phyloP scores from a whole-genome alignment of 64 coral and sea anemone species.

The Pocillopora verrucosa region DNA sequence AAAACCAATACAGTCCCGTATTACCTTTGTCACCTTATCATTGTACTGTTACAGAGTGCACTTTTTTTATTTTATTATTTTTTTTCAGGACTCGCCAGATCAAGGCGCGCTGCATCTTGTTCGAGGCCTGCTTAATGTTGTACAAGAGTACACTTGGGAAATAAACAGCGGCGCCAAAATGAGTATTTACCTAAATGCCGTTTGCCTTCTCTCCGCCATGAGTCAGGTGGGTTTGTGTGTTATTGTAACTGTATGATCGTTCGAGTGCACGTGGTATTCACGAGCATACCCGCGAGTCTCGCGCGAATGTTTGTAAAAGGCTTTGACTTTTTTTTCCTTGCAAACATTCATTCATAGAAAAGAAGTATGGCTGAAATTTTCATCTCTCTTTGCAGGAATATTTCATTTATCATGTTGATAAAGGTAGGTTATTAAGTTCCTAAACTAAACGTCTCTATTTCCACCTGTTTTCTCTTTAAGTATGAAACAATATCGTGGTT shows the following conservation, averaged over 20 bases:
- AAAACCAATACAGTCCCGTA: too few species aligned
- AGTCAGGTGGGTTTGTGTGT: constrained; percentile 67
- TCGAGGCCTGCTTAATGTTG: constrained; percentile 87
- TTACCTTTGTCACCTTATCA: too few species aligned
- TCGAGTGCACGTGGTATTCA: too few species aligned
- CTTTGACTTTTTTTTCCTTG: too few species aligned
- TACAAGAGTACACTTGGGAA: constrained; percentile 93
- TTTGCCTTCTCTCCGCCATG: constrained; percentile 79
- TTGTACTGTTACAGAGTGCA: too few species aligned
- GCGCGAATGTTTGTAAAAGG: too few species aligned
- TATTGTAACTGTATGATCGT: background rate
- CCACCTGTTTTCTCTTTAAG: too few species aligned
- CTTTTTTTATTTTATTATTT: too few species aligned
- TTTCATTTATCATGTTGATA: constrained; percentile 92
- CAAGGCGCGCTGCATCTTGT: constrained; percentile 85
- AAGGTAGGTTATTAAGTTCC: constrained; percentile 55
- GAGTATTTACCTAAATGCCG: constrained; percentile 84
- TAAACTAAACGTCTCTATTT: too few species aligned
- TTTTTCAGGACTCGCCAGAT: constrained; percentile 83
- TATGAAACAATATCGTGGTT: too few species aligned
- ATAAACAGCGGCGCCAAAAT: constrained; percentile 91
- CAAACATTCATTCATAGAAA: too few species aligned
- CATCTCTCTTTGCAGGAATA: constrained; percentile 67
- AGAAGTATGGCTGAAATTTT: background rate
- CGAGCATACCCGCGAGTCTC: too few species aligned